Percentiles rank a stretch among this genome's conserved stretches.
These are phyloP conservation scores for Condylura cristata DNA, from an alignment of 2,113 vertebrate genomes.

Conservation along the genomic window DNA sequence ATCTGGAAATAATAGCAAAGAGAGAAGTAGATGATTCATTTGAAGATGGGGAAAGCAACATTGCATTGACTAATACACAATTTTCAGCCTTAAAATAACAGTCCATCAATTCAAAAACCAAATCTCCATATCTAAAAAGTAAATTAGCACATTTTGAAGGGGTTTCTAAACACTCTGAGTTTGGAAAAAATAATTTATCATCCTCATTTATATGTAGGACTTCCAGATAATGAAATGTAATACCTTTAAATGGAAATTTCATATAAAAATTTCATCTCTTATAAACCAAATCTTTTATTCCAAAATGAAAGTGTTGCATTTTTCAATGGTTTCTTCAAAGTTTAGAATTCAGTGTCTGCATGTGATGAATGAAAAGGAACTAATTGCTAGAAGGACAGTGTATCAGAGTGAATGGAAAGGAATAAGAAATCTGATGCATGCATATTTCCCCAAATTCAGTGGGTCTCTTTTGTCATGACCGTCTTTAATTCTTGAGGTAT, in stretches of 20 bases:
- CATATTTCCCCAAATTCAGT: slow-evolving; percentile 25
- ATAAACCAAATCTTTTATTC: slow-evolving; percentile 49
- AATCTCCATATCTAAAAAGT: slow-evolving; percentile 9
- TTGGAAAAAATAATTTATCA: not conserved
- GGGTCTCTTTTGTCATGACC: not conserved
- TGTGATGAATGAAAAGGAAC: slow-evolving; percentile 49
- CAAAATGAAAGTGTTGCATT: slow-evolving; percentile 51
- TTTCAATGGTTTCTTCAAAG: slow-evolving; percentile 59
- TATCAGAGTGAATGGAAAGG: not conserved
- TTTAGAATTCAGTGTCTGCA: slow-evolving; percentile 62
- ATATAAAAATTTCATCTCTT: slow-evolving; percentile 59
- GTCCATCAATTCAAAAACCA: not conserved
- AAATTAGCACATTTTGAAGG: slow-evolving; percentile 22
- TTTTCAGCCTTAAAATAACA: not conserved
- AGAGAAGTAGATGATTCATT: not conserved
- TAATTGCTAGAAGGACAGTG: slow-evolving; percentile 49
- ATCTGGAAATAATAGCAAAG: not conserved
- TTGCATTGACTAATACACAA: not conserved
- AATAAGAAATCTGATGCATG: not conserved
- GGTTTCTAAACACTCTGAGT: slow-evolving; percentile 9
- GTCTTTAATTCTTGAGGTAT: not conserved
- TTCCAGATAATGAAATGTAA: slow-evolving; percentile 54
- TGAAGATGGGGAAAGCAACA: not conserved
- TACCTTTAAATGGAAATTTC: slow-evolving; percentile 34
- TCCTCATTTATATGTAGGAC: slow-evolving; percentile 23